Base-by-base conservation (phyloP, 2,797 vertebrate genomes). In the Danio choprae region DNA sequence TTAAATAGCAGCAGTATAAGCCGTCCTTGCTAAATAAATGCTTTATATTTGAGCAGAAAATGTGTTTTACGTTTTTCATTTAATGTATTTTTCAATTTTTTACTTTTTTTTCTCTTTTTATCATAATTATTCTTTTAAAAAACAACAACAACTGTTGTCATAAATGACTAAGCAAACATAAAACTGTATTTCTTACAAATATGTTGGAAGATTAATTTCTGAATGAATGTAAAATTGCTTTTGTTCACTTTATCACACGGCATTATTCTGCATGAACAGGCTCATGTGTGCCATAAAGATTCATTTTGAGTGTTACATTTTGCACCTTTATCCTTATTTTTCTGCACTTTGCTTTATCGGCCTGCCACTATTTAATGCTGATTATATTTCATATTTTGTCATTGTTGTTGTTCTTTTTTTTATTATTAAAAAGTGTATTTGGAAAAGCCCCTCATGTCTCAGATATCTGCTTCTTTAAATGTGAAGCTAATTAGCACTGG, bases 381-480 rank as follows among this genome's bases (percentile, higher is more conserved):
- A 4, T 59, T 59, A n/a, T 16, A 7, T 43, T 16, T 44, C 38
- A 62, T n/a, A 6, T 2, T 18, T 36, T 36, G 8, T n/a, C n/a
- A 2, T 12, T 29, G 3, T 20, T n/a, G 40, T 0, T 20, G 29
- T 29, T 29, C 29, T 59, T 43, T 11, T 48, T 43, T 11, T 48
- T 22, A 1, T n/a, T 44, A 74, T 48, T 59, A 74, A 74, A 60
- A 29, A 36, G 20, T 36, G 48, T 46, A 48, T 59, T 72, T 22
- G 4, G 4, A 29, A 29, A 72, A 58, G 46, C 41, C 40, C 55
- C 40, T 58, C 55, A 29, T 8, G 55, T 46, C 55, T 73, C 11
- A 1, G 41, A 43, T 59, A 44, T 46, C 53, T 73, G n/a, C 41
- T 53, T 73, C 18, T 73, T 59, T 59, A 5, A 73, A 59, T 56